Evolutionary conservation across 2,797 vertebrate species (phyloP).

Genomic region (Onychomys leucogaster): DNA sequence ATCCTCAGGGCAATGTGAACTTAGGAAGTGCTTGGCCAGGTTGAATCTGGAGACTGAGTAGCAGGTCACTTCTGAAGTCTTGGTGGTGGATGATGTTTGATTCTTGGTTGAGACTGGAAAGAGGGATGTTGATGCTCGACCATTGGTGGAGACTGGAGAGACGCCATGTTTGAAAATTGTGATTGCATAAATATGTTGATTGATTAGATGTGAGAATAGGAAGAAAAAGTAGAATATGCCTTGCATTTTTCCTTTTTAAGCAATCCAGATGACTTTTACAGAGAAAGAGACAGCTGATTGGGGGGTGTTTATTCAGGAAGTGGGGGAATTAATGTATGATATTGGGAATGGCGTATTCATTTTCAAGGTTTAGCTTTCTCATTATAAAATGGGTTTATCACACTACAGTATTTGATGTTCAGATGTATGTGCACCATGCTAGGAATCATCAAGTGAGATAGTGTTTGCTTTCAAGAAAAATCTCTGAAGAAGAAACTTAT

Average conservation of each 20-base stretch:
- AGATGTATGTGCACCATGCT: not conserved
- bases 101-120: not conserved
- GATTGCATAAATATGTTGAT: not conserved
- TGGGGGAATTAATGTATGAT: not conserved
- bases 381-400: conserved; percentile 40
- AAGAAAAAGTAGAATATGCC: not conserved
- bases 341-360: not conserved
- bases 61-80: not conserved
- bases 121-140: not conserved
- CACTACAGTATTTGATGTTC: not conserved
- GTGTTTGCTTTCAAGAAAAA: conserved; percentile 50
- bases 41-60: not conserved
- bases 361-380: conserved; percentile 45
- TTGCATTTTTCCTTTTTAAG: conserved; percentile 48
- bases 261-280: not conserved
- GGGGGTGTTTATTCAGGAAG: not conserved
- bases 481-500: not conserved
- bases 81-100: not conserved
- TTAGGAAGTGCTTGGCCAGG: not conserved
- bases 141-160: not conserved
- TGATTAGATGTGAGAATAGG: not conserved
- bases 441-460: conserved; percentile 17
- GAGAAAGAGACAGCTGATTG: not conserved
- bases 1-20: not conserved
- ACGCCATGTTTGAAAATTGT: not conserved